A percentile compares a stretch with the other conserved stretches of the same genome.
phyloP scores from a whole-genome alignment of 1,140 invertebrate genomes.

The Hyposmocoma kahamanoa region DNA sequence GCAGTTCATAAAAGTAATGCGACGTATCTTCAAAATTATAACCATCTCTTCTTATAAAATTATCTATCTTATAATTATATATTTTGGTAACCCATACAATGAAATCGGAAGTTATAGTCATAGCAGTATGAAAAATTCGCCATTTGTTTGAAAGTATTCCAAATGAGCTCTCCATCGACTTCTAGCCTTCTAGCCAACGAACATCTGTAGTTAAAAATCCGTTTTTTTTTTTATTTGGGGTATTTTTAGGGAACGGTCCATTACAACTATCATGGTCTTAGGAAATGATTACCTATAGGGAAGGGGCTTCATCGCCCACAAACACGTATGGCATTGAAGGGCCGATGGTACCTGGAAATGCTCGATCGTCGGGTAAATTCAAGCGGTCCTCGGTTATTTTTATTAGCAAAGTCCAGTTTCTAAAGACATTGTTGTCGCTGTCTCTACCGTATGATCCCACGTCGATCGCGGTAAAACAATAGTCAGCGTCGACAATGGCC shows the following conservation, averaged over 20 bases:
- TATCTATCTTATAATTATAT: no score
- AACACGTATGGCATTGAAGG: slow-evolving; percentile 26
- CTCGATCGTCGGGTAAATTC: slow-evolving; percentile 11
- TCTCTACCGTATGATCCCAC: slow-evolving; percentile 60
- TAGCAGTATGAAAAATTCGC: slow-evolving; percentile 21
- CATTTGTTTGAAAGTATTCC: slow-evolving; percentile 59
- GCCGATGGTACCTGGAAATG: not conserved
- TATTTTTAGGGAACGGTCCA: slow-evolving; percentile 21
- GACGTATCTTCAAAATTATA: slow-evolving; percentile 12
- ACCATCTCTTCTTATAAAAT: slow-evolving; percentile 19
- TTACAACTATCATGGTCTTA: no score
- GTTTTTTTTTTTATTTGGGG: slow-evolving; percentile 17
- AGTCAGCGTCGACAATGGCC: slow-evolving; percentile 66
- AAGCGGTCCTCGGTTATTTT: slow-evolving; percentile 11
- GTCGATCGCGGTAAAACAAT: slow-evolving; percentile 60
- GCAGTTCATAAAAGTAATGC: slow-evolving; percentile 6
- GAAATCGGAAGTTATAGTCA: slow-evolving; percentile 21
- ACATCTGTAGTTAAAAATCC: slow-evolving; percentile 66
- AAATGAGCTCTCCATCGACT: slow-evolving; percentile 65
- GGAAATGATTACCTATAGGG: slow-evolving; percentile 35
- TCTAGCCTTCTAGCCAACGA: slow-evolving; percentile 40
- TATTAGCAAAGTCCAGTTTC: slow-evolving; percentile 10
- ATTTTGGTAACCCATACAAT: slow-evolving; percentile 18
- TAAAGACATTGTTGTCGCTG: slow-evolving; percentile 42
- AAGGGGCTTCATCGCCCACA: slow-evolving; percentile 71